Evolutionary conservation across 2,113 vertebrate species (phyloP).

Genomic region (Tetrax tetrax): DNA sequence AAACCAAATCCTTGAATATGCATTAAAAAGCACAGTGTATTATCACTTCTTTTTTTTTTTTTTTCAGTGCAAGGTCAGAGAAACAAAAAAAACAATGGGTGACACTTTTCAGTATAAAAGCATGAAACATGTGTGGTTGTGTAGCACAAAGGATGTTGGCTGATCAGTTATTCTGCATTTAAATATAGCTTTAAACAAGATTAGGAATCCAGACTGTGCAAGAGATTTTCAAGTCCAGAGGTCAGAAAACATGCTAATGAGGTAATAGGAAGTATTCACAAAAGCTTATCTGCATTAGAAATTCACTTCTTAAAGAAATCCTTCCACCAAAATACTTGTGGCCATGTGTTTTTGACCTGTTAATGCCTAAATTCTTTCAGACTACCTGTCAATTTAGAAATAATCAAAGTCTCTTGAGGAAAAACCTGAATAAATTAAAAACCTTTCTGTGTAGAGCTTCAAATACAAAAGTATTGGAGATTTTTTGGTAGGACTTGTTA

Average conservation of each 20-base stretch:
- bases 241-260: slow-evolving; percentile 43
- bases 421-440: background rate
- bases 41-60: background rate
- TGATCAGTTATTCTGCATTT: slow-evolving; percentile 55
- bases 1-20: background rate
- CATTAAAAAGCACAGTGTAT: background rate
- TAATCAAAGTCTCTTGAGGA: background rate
- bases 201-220: slow-evolving; percentile 48
- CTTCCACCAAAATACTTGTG: slow-evolving; percentile 14
- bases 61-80: background rate
- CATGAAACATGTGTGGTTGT: background rate
- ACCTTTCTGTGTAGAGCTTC: background rate
- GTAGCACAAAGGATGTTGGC: slow-evolving; percentile 24
- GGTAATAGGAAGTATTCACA: slow-evolving; percentile 49
- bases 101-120: slow-evolving; percentile 19
- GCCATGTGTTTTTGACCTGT: background rate
- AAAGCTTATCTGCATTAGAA: slow-evolving; percentile 33
- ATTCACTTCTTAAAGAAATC: slow-evolving; percentile 14
- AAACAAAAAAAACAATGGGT: background rate
- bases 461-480: background rate
- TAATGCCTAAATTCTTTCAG: slow-evolving; percentile 27
- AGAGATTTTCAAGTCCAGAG: slow-evolving; percentile 47
- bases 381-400: background rate
- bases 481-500: background rate
- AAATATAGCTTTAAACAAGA: slow-evolving; percentile 54